Evolutionary conservation across 2,888 invertebrate species (phyloP).

Genomic region (Cyaniris semiargus): DNA sequence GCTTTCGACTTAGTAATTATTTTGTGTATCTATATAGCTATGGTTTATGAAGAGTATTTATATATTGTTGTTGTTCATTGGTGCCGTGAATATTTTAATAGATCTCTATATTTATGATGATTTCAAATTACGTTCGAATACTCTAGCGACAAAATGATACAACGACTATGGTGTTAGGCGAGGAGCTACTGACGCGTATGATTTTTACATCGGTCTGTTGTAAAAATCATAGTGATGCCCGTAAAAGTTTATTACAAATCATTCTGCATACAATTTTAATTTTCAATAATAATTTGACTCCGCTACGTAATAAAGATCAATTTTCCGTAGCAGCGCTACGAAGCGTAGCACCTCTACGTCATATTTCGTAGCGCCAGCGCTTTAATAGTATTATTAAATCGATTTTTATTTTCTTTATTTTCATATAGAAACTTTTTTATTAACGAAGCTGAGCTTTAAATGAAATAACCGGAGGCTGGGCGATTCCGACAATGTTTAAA

Average conservation of each 20-base stretch:
- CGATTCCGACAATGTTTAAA: neutral
- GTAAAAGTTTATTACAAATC: neutral
- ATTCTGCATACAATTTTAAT: neutral
- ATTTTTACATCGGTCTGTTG: neutral
- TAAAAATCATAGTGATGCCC: too few relatives aligned
- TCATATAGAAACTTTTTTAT: neutral
- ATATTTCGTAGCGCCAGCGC: neutral
- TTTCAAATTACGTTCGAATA: constrained; percentile 4
- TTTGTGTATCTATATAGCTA: constrained; percentile 50
- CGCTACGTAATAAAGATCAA: neutral
- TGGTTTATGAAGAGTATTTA: constrained; percentile 60
- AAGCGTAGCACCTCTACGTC: neutral
- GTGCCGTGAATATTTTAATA: constrained; percentile 47
- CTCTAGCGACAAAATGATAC: constrained; percentile 5
- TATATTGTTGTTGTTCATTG: constrained; percentile 56
- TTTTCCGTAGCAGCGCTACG: neutral
- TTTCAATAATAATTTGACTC: too few relatives aligned
- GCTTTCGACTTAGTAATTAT: constrained; percentile 36
- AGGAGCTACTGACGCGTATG: neutral
- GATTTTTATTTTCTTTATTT: neutral
- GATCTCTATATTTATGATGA: constrained; percentile 31
- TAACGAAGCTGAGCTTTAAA: neutral
- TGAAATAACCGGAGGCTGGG: neutral
- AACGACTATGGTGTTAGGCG: neutral
- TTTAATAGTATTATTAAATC: neutral